Conservation (phyloP, 2,888 invertebrate species). For the Pelosia muscerda region DNA sequence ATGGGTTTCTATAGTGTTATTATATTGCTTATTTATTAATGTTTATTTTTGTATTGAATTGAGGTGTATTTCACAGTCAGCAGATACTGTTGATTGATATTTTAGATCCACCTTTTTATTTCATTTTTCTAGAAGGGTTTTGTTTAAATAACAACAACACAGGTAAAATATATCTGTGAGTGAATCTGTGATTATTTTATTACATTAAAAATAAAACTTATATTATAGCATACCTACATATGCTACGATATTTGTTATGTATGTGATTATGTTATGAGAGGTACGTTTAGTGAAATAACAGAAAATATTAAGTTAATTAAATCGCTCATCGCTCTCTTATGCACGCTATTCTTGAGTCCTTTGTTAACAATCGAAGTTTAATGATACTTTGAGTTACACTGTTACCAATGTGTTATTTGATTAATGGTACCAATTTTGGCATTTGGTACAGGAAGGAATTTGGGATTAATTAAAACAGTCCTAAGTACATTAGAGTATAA, state of each 20-base stretch:
- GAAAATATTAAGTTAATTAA: neutral
- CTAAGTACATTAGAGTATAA: neutral
- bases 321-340: conserved; percentile 26
- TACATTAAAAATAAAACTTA: too few relatives aligned
- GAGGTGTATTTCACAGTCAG: neutral
- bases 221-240: too few relatives aligned
- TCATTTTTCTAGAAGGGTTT: neutral
- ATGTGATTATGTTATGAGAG: neutral
- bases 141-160: neutral
- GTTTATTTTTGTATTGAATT: too few relatives aligned
- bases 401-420: conserved; percentile 65
- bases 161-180: too few relatives aligned
- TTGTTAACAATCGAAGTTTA: conserved; percentile 62
- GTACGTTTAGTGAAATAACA: neutral
- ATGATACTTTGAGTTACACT: conserved; percentile 72
- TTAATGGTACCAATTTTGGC: conserved; percentile 55
- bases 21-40: neutral
- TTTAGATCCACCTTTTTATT: neutral
- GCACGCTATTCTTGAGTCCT: conserved; percentile 26
- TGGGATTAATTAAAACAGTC: conserved; percentile 8
- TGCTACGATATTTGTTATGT: neutral
- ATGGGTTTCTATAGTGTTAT: neutral
- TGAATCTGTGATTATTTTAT: too few relatives aligned
- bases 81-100: too few relatives aligned
- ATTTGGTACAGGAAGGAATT: neutral